Base-by-base conservation (phyloP, 2,888 invertebrate genomes). In the Rugalucina vietnamica region DNA sequence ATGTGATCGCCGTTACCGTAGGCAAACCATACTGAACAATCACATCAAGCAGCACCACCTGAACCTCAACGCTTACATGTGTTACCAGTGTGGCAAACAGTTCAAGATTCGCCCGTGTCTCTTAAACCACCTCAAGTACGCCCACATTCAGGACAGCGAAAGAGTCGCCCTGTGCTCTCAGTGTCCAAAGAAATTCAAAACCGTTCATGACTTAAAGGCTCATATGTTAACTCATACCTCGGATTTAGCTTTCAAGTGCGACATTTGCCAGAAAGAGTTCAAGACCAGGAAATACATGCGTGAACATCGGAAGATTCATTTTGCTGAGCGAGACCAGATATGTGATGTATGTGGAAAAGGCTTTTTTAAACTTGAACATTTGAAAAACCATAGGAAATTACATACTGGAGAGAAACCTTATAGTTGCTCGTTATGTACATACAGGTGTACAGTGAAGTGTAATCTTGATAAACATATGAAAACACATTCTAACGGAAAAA, bases 381-480 rank as follows among this genome's bases (percentile, higher is more conserved):
- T 65, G 32, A 65, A 65, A 18, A 65, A 65, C 21, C 65, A 65
- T 34, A 18, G 18, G 34, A 14, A 34, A 2, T 34, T 65, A 1
- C 65, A 65, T 21, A 10, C 65, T 34, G 65, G 65, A 10, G 5
- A 21, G 21, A 65, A 65, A 34, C 65, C 65, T 18, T 65, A 34
- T 65, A 34, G 14, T 2, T 65, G 65, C 21, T 34, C 65, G 21
- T 1, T 65, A 3, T 65, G 65, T 34, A 21, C 65, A 18, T 65
- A 65, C 29, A 65, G 65, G 21, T 65, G 65, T 34, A 65, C 65
- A n/a, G 65, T 65, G 5, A 65, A 65, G 24, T 65, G 65, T 65
- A 65, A 65, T 34, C 21, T 65, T 1, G 34, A 21, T 14, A 65
- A 65, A 65, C 65, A 65, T 18, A 34, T 65, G 65, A 65, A 65